phyloP scores from a whole-genome alignment of 2,113 vertebrate genomes.

The Grallaria varia region DNA sequence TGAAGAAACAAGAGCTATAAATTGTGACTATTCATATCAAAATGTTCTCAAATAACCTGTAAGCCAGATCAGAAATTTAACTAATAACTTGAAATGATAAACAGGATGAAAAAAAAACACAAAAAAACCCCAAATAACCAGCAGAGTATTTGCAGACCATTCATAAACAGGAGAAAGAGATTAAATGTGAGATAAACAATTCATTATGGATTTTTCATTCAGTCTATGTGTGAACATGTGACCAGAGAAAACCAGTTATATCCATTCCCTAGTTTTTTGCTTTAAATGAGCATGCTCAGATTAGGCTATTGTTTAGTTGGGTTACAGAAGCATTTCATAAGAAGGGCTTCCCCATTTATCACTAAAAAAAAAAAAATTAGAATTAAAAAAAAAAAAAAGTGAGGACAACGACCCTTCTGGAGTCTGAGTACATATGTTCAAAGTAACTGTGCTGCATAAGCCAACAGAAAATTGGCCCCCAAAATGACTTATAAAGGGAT shows the following conservation, averaged over 20 bases:
- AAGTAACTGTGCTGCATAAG: slow-evolving; percentile 72
- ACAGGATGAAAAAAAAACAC: background rate
- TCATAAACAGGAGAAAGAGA: slow-evolving; percentile 35
- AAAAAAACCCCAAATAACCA: background rate
- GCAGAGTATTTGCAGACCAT: slow-evolving; percentile 8
- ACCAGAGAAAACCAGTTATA: background rate
- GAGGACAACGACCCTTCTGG: slow-evolving; percentile 66
- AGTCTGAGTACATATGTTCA: slow-evolving; percentile 61
- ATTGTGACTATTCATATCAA: background rate
- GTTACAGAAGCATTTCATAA: slow-evolving; percentile 25
- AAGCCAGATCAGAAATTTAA: slow-evolving; percentile 1
- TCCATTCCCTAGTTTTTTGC: background rate
- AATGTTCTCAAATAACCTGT: slow-evolving; percentile 7
- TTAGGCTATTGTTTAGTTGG: background rate
- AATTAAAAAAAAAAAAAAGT: background rate
- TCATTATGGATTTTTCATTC: slow-evolving; percentile 42
- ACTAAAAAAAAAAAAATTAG: background rate
- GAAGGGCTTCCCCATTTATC: slow-evolving; percentile 10
- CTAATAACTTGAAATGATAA: background rate
- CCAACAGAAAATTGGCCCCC: slow-evolving; percentile 84
- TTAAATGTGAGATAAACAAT: slow-evolving; percentile 20
- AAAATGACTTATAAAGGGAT: slow-evolving; percentile 85
- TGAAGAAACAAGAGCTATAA: background rate
- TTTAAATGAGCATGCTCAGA: background rate
- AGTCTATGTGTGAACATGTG: slow-evolving; percentile 16